Conservation (phyloP, 2,888 invertebrate genomes). For the Nysson spinosus region DNA sequence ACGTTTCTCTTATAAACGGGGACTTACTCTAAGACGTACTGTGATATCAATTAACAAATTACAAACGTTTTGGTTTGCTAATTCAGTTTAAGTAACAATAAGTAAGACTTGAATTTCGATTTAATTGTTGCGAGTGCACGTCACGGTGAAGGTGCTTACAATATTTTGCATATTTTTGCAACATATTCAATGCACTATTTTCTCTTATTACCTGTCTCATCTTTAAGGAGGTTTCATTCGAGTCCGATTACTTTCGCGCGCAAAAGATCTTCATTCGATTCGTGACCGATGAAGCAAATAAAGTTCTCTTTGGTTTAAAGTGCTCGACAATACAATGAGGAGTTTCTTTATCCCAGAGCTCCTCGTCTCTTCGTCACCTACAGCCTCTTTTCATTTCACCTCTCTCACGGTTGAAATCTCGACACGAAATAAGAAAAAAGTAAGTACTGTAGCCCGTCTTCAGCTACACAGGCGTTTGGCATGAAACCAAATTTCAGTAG, state of each 20-base stretch:
- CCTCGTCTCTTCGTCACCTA: neutral
- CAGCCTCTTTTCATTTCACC: conserved; percentile 6
- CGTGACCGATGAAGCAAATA: conserved; percentile 21
- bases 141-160: no score
- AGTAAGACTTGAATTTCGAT: no score
- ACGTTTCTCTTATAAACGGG: no score
- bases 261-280: conserved; percentile 4
- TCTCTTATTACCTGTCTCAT: no score
- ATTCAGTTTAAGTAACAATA: no score
- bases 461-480: conserved; percentile 55
- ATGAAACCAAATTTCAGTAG: conserved; percentile 53
- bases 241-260: neutral
- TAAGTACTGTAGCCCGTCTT: conserved; percentile 49
- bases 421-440: conserved; percentile 52
- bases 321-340: conserved; percentile 3
- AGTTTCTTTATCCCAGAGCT: conserved; percentile 2
- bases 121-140: no score
- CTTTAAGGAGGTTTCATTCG: no score
- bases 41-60: no score
- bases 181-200: no score
- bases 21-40: no score
- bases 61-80: no score
- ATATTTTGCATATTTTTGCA: no score
- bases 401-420: conserved; percentile 22
- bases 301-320: neutral